A percentile compares a stretch with the other conserved stretches of the same genome.
These are phyloP conservation scores for Lerista edwardsae DNA, from an alignment of 2,797 vertebrate species.

Conservation along the genomic window DNA sequence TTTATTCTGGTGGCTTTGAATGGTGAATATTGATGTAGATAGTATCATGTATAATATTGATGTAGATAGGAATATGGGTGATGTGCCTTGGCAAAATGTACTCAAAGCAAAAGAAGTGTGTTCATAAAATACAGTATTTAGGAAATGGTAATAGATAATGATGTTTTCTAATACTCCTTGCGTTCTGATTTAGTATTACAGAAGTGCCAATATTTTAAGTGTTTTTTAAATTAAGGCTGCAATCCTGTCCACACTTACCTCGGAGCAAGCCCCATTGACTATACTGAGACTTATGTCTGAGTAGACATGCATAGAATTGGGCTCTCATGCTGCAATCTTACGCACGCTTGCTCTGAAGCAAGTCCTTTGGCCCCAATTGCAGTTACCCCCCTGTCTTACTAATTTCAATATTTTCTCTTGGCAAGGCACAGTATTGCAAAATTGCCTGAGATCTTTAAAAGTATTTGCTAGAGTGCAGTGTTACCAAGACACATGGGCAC, in stretches of 20 bases:
- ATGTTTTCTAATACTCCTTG: neutral
- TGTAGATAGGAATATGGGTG: too few relatives aligned
- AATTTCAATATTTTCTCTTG: neutral
- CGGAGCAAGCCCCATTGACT: neutral
- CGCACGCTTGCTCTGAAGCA: neutral
- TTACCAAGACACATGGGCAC: too few relatives aligned
- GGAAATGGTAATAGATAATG: neutral
- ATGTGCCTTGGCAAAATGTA: neutral
- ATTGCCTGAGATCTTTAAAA: neutral
- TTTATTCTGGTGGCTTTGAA: neutral
- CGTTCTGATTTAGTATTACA: neutral
- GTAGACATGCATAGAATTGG: too few relatives aligned
- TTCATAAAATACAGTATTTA: conserved; percentile 5
- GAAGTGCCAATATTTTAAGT: neutral
- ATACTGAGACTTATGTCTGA: too few relatives aligned
- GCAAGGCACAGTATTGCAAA: neutral
- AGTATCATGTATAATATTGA: neutral
- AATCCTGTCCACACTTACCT: neutral
- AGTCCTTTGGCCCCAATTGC: neutral
- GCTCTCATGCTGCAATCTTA: neutral
- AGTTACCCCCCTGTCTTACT: neutral
- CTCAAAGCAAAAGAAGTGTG: neutral
- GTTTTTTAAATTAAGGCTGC: neutral
- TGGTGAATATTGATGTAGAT: neutral
- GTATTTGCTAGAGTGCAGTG: neutral